Base-by-base conservation (phyloP, 2,113 vertebrate genomes). In the Melanostigma gelatinosum region DNA sequence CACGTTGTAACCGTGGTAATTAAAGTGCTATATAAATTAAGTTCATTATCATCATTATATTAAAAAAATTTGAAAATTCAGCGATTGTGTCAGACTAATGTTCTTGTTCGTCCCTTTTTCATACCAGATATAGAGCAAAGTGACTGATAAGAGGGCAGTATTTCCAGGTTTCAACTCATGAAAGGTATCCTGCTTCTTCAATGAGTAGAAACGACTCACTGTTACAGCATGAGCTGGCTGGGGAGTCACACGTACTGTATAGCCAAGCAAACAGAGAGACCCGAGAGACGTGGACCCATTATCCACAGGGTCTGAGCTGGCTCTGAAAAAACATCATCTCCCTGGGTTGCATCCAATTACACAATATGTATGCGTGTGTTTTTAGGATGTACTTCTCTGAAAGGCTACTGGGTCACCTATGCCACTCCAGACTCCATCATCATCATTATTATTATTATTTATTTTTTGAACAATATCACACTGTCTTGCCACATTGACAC, bases 201-300 rank as follows among this genome's bases (percentile, higher is more conserved):
- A 22, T n/a, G 24, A 36, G 58, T 75, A 18, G 54, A 63, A 63
- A n/a, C 7, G 10, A 24, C 65, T 50, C 55, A 24, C 15, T 58
- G 34, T 62, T 77, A 58, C 72, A 82, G 48, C 72, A 85, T 10
- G 13, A 60, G 16, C 18, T 50, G n/a, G 9, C 68, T 54, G 22
- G 70, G 72, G 65, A 82, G 42, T 64, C 6, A 62, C 7, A 66
- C 70, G 24, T 1, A 63, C 52, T 60, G n/a, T 38, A 63, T 5
- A 75, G 40, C 85, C 77, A 80, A 70, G 88, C 82, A 89, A 87
- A 82, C 60, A 63, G 83, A 85, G 80, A 71, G 27, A 6, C 83
- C 78, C 77, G 2, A 8, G 63, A 74, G 75, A 65, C 27, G 48
- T 22, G 32, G 42, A 8, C 13, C 13, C 1, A 54, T 16, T 42